A percentile compares a stretch with the other conserved stretches of the same genome.
These are phyloP conservation scores for Cheilosia impressa DNA, from an alignment of 2,888 invertebrate genomes.

Conservation along the genomic window DNA sequence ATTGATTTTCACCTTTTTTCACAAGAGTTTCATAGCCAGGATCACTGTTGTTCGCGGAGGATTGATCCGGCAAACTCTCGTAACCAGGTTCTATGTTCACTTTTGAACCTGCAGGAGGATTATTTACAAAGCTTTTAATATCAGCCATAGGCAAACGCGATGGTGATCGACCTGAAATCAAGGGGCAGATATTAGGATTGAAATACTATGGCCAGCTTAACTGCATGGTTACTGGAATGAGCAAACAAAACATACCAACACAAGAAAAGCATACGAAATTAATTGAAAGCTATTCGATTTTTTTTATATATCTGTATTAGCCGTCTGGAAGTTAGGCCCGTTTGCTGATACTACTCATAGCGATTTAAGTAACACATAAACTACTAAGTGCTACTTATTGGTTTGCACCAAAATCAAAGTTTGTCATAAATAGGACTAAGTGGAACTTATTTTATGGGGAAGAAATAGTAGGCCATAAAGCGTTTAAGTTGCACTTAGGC, in stretches of 20 bases:
- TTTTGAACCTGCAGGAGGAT: constrained; percentile 38
- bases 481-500: too few relatives aligned
- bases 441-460: too few relatives aligned
- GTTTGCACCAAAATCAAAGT: too few relatives aligned
- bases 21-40: constrained; percentile 89
- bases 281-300: not conserved
- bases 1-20: constrained; percentile 76
- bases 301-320: too few relatives aligned
- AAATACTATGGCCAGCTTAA: not conserved
- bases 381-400: too few relatives aligned
- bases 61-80: constrained; percentile 70
- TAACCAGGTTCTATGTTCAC: constrained; percentile 58
- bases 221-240: constrained; percentile 37
- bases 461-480: too few relatives aligned
- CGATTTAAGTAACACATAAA: too few relatives aligned
- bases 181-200: not conserved
- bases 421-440: too few relatives aligned
- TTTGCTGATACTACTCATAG: too few relatives aligned
- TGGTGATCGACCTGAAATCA: constrained; percentile 50
- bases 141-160: constrained; percentile 34
- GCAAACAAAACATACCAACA: constrained; percentile 29
- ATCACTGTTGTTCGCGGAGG: constrained; percentile 85
- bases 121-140: constrained; percentile 48
- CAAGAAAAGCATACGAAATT: constrained; percentile 34
- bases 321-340: too few relatives aligned